Conservation (phyloP, 2,113 vertebrate genomes). For the Alethe castanea region DNA sequence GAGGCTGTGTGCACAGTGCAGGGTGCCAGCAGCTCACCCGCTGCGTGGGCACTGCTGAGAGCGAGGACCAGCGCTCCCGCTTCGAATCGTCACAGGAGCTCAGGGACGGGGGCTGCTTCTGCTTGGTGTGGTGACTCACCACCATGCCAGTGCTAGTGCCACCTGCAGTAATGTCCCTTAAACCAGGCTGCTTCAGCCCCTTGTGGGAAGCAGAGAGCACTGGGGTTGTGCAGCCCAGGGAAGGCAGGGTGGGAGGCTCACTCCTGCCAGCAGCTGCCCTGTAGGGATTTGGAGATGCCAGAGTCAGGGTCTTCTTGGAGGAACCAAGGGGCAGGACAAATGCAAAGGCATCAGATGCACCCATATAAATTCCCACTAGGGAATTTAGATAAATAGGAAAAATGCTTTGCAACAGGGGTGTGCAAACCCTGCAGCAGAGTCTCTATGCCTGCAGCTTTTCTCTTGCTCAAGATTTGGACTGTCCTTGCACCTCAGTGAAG, state of each 20-base stretch:
- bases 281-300: background rate
- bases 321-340: background rate
- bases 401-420: background rate
- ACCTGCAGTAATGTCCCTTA: background rate
- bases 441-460: background rate
- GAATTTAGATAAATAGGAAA: background rate
- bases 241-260: background rate
- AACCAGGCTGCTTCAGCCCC: background rate
- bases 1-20: fast-evolving
- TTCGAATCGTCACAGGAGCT: background rate
- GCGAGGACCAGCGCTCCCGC: fast-evolving
- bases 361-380: background rate
- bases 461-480: background rate
- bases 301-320: background rate
- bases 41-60: background rate
- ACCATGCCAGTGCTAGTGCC: fast-evolving
- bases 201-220: background rate
- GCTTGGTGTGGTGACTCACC: background rate
- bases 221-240: fast-evolving
- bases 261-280: background rate
- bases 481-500: background rate
- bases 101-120: background rate
- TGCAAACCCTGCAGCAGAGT: background rate
- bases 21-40: background rate
- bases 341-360: background rate